Base-by-base conservation (phyloP, 2,797 vertebrate genomes). In the Pelobates cultripes region DNA sequence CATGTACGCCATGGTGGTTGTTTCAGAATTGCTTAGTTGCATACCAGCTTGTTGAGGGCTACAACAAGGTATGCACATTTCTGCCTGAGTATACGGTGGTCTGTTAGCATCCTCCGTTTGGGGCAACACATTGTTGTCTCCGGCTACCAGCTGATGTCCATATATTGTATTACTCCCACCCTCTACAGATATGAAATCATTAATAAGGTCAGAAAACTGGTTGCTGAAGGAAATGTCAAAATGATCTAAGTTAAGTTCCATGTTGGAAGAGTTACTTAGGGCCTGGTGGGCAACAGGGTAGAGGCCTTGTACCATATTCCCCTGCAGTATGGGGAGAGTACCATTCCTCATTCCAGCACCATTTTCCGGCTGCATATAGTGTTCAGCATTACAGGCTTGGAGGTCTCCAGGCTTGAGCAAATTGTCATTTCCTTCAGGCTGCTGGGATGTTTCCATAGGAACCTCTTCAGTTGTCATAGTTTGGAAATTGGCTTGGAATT, bases 141-240 rank as follows among this genome's bases (percentile, higher is more conserved):
- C 86, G 0, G 93, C 88, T 88, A 98, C 97, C 75, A 99, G 94
- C 92, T 98, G 98, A 90, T 99, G 98, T 75, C 96, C 93, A 2
- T 99, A 99, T 89, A 98, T 95, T 72, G 95, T 78, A 14, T 95
- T 89, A 81, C 94, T 91, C 73, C 96, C 95, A 78, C 97, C 95
- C 80, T 99, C 98, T 87, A 99, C 98, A 0, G 98, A 97, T 91
- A 99, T 99, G 90, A 99, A 99, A 89, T 99, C 98, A 0, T 98
- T 99, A 85, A 99, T 99, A 90, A 99, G 96, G 93, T 99, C 98
- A 5, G 98, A 99, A 90, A 99, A 99, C 92, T 99, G 98, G 92
- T 98, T 99, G 88, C 97, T 96, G 87, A 99, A 99, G 88, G 98
- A 99, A 92, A 99, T 99, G 90, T 99, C 98, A 66, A 99, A 99